phyloP scores from a whole-genome alignment of 2,797 vertebrate genomes.

The Trichosurus vulpecula region DNA sequence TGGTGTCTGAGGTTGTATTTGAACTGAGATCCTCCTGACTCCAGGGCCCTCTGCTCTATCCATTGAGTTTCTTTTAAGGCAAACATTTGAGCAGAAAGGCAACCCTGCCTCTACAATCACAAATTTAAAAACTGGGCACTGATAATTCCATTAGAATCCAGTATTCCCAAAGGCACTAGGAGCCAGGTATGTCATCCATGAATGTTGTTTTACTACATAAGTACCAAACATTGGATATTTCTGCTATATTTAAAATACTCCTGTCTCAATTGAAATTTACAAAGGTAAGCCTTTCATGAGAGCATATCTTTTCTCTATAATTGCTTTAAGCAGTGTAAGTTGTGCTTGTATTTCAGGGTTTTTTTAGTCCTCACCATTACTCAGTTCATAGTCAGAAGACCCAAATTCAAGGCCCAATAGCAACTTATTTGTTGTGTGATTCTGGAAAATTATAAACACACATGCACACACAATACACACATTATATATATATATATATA shows the following conservation, averaged over 20 bases:
- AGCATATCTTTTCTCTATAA: neutral
- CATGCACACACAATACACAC: neutral
- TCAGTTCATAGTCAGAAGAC: neutral
- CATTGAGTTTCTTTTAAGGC: neutral
- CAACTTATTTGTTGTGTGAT: neutral
- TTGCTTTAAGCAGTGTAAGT: neutral
- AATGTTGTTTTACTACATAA: neutral
- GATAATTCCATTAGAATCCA: neutral
- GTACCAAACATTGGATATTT: neutral
- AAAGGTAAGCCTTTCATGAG: neutral
- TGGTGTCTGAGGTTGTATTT: no score
- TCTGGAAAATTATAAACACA: neutral
- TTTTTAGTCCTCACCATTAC: neutral
- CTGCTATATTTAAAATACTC: neutral
- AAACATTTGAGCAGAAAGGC: neutral
- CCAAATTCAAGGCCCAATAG: neutral
- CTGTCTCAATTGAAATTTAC: neutral
- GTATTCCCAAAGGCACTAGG: neutral
- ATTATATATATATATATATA: neutral
- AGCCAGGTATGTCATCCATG: neutral
- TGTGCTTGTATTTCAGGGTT: neutral
- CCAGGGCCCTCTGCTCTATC: no score
- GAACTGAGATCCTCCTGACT: no score
- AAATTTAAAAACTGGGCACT: neutral
- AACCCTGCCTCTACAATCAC: neutral